A percentile compares a stretch with the other conserved stretches of the same genome.
These are phyloP conservation scores for Naso thynnoides DNA, from an alignment of 2,797 vertebrate genomes.

Conservation along the genomic window DNA sequence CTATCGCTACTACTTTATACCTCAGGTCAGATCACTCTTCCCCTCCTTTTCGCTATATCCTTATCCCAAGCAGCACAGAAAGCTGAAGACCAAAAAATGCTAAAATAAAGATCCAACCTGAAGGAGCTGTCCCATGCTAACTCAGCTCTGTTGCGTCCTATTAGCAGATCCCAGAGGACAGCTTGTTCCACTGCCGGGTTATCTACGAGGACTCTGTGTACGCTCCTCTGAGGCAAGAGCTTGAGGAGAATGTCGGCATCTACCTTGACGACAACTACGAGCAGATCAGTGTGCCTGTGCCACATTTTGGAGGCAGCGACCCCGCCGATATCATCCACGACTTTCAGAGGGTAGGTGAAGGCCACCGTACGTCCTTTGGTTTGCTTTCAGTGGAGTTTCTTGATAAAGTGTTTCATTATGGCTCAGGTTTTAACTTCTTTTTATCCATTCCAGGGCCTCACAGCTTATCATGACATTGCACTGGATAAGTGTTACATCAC, in stretches of 20 bases:
- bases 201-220: slow-evolving; percentile 91
- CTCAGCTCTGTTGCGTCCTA: slow-evolving; percentile 24
- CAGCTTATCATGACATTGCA: slow-evolving; percentile 93
- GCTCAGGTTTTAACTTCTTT: not conserved
- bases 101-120: not conserved
- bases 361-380: not conserved
- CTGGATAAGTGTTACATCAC: slow-evolving; percentile 96
- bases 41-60: not conserved
- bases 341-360: slow-evolving; percentile 90
- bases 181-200: slow-evolving; percentile 92
- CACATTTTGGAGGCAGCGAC: slow-evolving; percentile 92
- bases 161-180: slow-evolving; percentile 89
- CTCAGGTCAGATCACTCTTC: slow-evolving; percentile 84
- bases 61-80: not conserved
- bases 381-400: not conserved
- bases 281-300: slow-evolving; percentile 92
- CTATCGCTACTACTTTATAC: slow-evolving; percentile 91
- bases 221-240: slow-evolving; percentile 88
- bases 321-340: slow-evolving; percentile 96
- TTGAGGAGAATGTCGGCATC: slow-evolving; percentile 94
- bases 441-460: slow-evolving; percentile 87
- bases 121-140: slow-evolving; percentile 39
- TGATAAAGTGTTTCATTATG: not conserved
- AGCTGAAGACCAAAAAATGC: not conserved
- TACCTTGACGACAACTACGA: slow-evolving; percentile 94